phyloP scores from a whole-genome alignment of 2,888 invertebrate genomes.

The Parnassius smintheus region DNA sequence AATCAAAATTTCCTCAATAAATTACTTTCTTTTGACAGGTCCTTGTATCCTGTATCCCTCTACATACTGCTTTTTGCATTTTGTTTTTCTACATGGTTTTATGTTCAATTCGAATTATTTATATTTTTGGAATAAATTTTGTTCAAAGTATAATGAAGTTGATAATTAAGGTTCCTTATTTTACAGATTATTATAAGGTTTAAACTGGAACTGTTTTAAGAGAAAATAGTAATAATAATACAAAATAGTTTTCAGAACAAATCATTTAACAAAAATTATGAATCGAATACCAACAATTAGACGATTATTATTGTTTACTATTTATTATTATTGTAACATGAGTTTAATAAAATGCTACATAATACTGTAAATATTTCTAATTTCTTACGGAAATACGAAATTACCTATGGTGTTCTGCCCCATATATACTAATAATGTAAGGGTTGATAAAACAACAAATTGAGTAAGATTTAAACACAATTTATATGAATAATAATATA shows the following conservation, averaged over 20 bases:
- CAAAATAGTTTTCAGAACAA: too few species aligned
- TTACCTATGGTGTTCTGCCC: slow-evolving; percentile 6
- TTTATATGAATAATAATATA: slow-evolving; percentile 19
- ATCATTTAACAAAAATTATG: too few species aligned
- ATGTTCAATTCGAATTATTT: slow-evolving; percentile 76
- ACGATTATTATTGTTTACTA: slow-evolving; percentile 22
- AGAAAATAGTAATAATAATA: neutral
- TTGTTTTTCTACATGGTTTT: slow-evolving; percentile 77
- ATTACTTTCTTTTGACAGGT: slow-evolving; percentile 77
- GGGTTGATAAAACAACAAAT: too few species aligned
- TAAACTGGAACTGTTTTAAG: slow-evolving; percentile 21
- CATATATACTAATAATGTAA: too few species aligned
- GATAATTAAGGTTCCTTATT: slow-evolving; percentile 77
- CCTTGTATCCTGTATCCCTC: slow-evolving; percentile 73
- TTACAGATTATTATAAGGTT: slow-evolving; percentile 21
- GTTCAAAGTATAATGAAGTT: slow-evolving; percentile 70
- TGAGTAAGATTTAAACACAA: slow-evolving; percentile 1
- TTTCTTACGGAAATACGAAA: slow-evolving; percentile 21
- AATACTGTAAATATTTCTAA: slow-evolving; percentile 21
- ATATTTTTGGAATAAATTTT: slow-evolving; percentile 80
- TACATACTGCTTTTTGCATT: slow-evolving; percentile 61
- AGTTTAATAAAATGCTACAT: slow-evolving; percentile 26
- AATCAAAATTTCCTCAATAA: slow-evolving; percentile 77
- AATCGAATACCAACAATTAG: slow-evolving; percentile 9
- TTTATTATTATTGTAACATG: slow-evolving; percentile 24